phyloP scores from a whole-genome alignment of 2,113 vertebrate genomes.

The Megaleporinus macrocephalus region DNA sequence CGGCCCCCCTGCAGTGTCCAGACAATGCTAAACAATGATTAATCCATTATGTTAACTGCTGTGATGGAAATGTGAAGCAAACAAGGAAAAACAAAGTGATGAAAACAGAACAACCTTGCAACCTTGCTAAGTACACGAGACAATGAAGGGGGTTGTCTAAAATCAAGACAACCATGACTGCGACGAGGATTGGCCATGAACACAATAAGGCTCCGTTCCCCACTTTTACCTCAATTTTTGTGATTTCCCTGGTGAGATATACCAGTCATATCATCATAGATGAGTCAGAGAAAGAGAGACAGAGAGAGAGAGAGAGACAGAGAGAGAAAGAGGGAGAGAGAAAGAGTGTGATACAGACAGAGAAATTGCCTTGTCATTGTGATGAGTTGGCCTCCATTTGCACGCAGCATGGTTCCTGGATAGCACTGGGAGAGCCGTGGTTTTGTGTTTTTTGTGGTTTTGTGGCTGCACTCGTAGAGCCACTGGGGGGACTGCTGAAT shows the following conservation, averaged over 20 bases:
- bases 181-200: neutral
- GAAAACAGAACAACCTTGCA: neutral
- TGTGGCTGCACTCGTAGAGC: neutral
- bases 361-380: slow-evolving; percentile 37
- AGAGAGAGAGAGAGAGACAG: no score
- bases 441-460: neutral
- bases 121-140: slow-evolving; percentile 2
- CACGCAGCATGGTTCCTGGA: slow-evolving; percentile 22
- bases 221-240: slow-evolving; percentile 31
- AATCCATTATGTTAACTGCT: slow-evolving; percentile 30
- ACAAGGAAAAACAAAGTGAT: slow-evolving; percentile 29
- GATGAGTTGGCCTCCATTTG: slow-evolving; percentile 34
- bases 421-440: neutral
- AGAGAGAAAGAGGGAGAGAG: neutral
- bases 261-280: slow-evolving; percentile 34
- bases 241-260: slow-evolving; percentile 37
- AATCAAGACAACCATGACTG: slow-evolving; percentile 21
- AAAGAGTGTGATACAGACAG: neutral
- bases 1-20: slow-evolving; percentile 9
- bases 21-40: slow-evolving; percentile 35
- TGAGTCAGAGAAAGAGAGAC: neutral
- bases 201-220: slow-evolving; percentile 3
- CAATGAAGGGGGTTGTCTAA: neutral
- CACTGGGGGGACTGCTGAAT: neutral
- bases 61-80: slow-evolving; percentile 3